Conservation (phyloP, 2,113 vertebrate species). For the Procapra przewalskii region DNA sequence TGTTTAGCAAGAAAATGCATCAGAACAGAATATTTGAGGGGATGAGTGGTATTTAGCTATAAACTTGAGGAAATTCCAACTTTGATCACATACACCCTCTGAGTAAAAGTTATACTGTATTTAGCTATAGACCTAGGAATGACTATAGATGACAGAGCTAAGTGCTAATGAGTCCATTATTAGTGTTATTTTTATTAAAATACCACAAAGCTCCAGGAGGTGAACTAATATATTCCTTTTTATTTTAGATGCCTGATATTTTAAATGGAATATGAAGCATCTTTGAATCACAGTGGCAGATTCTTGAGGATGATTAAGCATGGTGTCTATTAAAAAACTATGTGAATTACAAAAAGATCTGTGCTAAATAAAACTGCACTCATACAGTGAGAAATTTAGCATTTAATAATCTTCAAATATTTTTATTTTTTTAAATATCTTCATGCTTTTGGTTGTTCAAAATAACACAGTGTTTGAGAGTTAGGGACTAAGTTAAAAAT, state of each 20-base stretch:
- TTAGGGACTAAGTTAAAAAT: neutral
- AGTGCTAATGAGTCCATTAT: slow-evolving; percentile 9
- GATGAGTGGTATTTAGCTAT: neutral
- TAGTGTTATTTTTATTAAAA: slow-evolving; percentile 49
- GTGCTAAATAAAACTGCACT: slow-evolving; percentile 45
- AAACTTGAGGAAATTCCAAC: neutral
- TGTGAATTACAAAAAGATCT: slow-evolving; percentile 11
- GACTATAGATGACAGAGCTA: neutral
- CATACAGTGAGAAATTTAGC: neutral
- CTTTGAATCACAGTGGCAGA: slow-evolving; percentile 55
- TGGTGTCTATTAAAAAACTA: slow-evolving; percentile 52
- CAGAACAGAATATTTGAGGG: neutral
- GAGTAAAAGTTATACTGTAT: neutral
- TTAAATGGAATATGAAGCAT: slow-evolving; percentile 61
- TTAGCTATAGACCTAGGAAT: neutral
- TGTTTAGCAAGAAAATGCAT: neutral
- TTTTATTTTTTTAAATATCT: slow-evolving; percentile 18
- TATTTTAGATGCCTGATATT: slow-evolving; percentile 61
- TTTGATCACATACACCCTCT: neutral
- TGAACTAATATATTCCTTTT: slow-evolving; percentile 36
- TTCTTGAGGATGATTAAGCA: slow-evolving; percentile 54
- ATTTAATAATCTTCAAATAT: slow-evolving; percentile 31
- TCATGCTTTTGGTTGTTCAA: slow-evolving; percentile 1
- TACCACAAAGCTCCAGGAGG: neutral
- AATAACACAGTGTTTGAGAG: neutral